Evolutionary conservation across 2,888 invertebrate species (phyloP), one percentile per base, ranked within the genome.

Genomic region (Pilophorus perplexus): DNA sequence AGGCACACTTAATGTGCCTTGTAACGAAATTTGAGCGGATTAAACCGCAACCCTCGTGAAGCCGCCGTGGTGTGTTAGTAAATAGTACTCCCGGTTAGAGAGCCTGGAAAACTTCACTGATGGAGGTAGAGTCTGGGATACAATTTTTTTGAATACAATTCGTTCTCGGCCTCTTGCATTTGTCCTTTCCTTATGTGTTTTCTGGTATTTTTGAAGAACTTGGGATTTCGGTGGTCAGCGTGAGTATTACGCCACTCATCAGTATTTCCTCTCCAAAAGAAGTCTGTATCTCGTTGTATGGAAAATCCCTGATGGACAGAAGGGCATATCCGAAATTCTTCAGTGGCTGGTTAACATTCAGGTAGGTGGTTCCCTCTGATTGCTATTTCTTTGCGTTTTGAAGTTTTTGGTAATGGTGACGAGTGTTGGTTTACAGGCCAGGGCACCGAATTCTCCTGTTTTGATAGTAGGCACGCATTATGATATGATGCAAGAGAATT

Each of bases 151-250:
- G n/a, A n/a, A n/a, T n/a, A n/a, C n/a, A n/a, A n/a, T n/a, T n/a
- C n/a, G n/a, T n/a, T n/a, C n/a, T n/a, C n/a, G n/a, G n/a, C n/a
- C n/a, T n/a, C n/a, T 72, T 74, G 74, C 74, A 68, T 64, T 27
- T 37, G 16, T 3, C 20, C 14, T 20, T 33, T 52, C 6, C 12
- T 33, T 6, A 33, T 33, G 6, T 50, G 23, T 67, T 6, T 20
- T 33, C 6, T 12, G 12, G 12, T 12, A 33, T 12, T 33, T 10
- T 28, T 20, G 6, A n/a, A 80, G 96, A 62, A 98, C 98, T 0
- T 99, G 98, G 98, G 99, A 99, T 78, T 99, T 99, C 78, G 97
- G 97, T 3, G 98, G 98, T 0, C 98, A 97, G 79, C 87, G 89
- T 75, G 98, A 99, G 84, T 87, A 98, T 77, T 98, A 98, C 77